Percentiles rank a stretch among this genome's conserved stretches.
These are phyloP conservation scores for Drosophila ohnishii DNA, from an alignment of 1,140 invertebrate species.

Conservation along the genomic window DNA sequence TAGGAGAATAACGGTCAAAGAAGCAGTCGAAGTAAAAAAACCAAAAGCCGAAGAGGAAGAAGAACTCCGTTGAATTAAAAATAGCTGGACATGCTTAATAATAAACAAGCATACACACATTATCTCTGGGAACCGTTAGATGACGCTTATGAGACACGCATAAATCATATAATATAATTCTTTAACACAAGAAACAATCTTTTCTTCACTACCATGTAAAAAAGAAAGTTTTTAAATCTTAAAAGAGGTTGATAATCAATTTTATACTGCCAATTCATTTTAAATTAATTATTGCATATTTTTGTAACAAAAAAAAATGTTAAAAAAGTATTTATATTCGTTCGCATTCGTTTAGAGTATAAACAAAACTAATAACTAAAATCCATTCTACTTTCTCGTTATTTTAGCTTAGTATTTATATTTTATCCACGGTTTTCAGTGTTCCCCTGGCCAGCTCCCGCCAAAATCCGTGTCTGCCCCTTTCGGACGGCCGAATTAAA, in stretches of 20 bases:
- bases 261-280: neutral
- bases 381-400: too few relatives aligned
- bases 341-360: neutral
- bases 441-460: neutral
- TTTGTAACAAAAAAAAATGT: too few relatives aligned
- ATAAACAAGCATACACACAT: conserved; percentile 22
- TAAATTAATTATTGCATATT: too few relatives aligned
- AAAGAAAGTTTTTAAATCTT: neutral
- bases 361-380: neutral
- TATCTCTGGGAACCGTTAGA: conserved; percentile 1
- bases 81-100: conserved; percentile 45
- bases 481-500: conserved; percentile 10
- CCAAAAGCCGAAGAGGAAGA: neutral
- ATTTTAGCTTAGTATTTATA: neutral
- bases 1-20: neutral
- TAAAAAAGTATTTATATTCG: neutral
- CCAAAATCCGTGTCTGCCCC: neutral
- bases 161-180: conserved; percentile 10
- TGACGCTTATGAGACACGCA: conserved; percentile 29
- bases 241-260: neutral
- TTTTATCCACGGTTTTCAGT: neutral
- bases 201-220: neutral
- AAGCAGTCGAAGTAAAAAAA: neutral
- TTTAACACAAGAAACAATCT: neutral
- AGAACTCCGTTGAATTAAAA: conserved; percentile 30